These are phyloP conservation scores for Nibea albiflora DNA, from an alignment of 2,113 vertebrate genomes.

Conservation along the genomic window DNA sequence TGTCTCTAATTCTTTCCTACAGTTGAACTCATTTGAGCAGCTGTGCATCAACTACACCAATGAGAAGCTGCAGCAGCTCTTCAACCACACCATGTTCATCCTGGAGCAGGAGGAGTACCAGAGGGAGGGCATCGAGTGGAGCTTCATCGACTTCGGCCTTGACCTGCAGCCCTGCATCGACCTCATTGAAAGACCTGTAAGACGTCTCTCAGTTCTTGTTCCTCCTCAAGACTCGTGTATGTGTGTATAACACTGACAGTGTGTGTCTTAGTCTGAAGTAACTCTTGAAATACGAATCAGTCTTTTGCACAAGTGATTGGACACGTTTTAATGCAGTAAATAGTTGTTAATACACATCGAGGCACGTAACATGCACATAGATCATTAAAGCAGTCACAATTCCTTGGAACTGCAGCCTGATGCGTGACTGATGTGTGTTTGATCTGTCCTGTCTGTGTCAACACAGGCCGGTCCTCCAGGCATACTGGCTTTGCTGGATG, in stretches of 20 bases:
- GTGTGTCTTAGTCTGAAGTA: background rate
- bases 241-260: background rate
- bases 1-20: background rate
- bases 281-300: background rate
- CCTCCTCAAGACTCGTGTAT: background rate
- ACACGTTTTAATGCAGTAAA: background rate
- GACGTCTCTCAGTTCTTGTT: conserved; percentile 28
- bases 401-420: conserved; percentile 8
- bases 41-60: conserved; percentile 99
- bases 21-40: conserved; percentile 99
- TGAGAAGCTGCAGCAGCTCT: conserved; percentile 98
- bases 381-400: background rate
- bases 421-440: background rate
- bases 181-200: conserved; percentile 95
- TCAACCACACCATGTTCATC: conserved; percentile 99
- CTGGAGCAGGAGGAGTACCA: conserved; percentile 99
- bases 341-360: conserved; percentile 1
- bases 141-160: conserved; percentile 98
- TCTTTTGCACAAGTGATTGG: background rate
- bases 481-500: conserved; percentile 94
- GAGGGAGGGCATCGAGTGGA: conserved; percentile 98
- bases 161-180: conserved; percentile 98
- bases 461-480: conserved; percentile 93
- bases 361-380: background rate
- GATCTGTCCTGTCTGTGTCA: background rate